These are phyloP conservation scores for Protophormia terraenovae DNA, from an alignment of 2,888 invertebrate species.

Conservation along the genomic window DNA sequence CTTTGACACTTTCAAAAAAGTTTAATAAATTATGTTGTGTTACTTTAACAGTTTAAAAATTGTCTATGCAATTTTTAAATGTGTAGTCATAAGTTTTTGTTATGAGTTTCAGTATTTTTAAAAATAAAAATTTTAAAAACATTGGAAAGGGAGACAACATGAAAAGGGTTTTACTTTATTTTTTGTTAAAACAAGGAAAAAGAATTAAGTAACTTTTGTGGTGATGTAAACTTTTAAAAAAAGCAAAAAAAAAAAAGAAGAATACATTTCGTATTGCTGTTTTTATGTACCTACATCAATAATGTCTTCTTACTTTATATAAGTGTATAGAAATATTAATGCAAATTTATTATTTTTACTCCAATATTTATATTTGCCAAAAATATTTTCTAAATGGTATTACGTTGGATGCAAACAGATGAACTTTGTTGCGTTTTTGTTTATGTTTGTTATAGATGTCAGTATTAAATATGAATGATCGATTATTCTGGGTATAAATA, in stretches of 20 bases:
- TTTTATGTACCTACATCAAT: neutral
- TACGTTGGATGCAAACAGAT: neutral
- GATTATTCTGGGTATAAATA: neutral
- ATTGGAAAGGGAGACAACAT: no score
- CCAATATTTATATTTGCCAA: neutral
- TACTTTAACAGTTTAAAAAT: no score
- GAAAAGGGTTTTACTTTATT: no score
- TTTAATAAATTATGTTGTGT: no score
- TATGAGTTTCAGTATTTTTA: no score
- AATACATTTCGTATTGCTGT: neutral
- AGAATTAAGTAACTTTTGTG: neutral
- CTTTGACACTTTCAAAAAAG: no score
- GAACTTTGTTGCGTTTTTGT: neutral
- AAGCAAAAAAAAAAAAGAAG: neutral
- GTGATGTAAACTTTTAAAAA: no score
- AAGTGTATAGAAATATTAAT: neutral
- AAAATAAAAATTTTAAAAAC: no score
- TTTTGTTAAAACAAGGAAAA: neutral
- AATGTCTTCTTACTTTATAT: no score
- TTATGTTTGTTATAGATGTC: neutral
- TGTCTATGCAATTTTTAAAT: no score
- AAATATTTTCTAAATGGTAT: neutral
- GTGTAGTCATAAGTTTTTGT: no score
- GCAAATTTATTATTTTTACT: slow-evolving; percentile 8
- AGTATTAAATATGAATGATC: slow-evolving; percentile 1